phyloP scores from a whole-genome alignment of 2,797 vertebrate species.

The Sebastes melanostomus region DNA sequence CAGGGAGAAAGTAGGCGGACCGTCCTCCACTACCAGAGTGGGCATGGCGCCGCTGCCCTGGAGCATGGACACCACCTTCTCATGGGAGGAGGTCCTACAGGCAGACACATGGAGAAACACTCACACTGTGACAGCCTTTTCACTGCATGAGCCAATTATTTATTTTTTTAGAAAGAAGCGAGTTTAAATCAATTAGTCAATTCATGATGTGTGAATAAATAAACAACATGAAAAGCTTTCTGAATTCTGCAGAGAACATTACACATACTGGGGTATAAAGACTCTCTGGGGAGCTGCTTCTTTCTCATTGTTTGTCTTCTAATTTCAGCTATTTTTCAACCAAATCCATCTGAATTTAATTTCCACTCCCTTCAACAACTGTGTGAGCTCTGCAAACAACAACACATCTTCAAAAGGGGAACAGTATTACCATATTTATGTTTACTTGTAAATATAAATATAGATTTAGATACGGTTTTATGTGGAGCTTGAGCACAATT shows the following conservation, averaged over 20 bases:
- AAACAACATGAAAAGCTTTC: background rate
- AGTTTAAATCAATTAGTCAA: background rate
- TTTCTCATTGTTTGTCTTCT: conserved; percentile 4
- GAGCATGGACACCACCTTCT: conserved; percentile 99
- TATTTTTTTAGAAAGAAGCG: background rate
- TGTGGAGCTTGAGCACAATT: background rate
- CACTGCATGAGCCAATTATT: background rate
- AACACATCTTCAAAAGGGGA: background rate
- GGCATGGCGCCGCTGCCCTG: conserved; percentile 98
- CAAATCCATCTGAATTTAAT: background rate
- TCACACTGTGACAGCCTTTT: background rate
- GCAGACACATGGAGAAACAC: background rate
- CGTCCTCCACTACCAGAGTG: conserved; percentile 95
- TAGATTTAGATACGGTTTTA: background rate
- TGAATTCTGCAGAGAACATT: background rate
- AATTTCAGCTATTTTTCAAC: conserved; percentile 8
- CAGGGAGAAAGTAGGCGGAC: conserved; percentile 82
- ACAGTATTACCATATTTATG: background rate
- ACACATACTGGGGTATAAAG: background rate
- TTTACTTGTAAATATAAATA: background rate
- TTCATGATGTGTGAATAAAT: background rate
- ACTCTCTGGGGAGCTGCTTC: background rate
- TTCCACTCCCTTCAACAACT: background rate
- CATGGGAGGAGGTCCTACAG: conserved; percentile 92
- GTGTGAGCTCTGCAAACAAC: background rate